Evolutionary conservation across 2,113 vertebrate species (phyloP), one percentile per base, ranked within the genome.

Genomic region (Trinectes maculatus): DNA sequence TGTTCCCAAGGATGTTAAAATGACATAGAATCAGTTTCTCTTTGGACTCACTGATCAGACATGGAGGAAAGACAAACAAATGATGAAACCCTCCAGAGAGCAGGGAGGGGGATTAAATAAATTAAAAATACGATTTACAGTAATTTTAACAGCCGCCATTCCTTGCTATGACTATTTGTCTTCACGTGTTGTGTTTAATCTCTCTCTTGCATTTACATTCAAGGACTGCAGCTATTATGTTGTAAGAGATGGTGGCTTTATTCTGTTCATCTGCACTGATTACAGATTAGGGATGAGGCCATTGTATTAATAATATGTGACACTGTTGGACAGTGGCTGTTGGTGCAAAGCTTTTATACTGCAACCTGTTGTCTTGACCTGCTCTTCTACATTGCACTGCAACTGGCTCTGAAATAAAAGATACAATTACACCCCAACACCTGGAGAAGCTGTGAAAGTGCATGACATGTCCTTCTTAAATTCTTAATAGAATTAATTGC

Each of bases 381-480:
- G 22, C 62, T 47, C 12, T 63, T 65, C 36, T 71, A 66, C 64
- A 72, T 72, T 80, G 73, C 68, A 77, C 64, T 81, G 70, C 39
- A 52, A 74, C 48, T 70, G 31, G 57, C 29, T 75, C 29, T 67
- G 71, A 77, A 87, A 86, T 84, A 85, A 89, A 88, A 48, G 1
- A 74, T 29, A 24, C 36, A 2, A 62, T 25, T 26, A 53, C 1
- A 53, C 15, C 40, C 47, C 37, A 36, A 46, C 18, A n/a, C 57
- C 31, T 51, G 56, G 5, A 65, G 55, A 69, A 1, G 4, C 9
- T 64, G 25, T 77, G 26, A 63, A 61, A 77, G 46, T 56, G 39
- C n/a, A 69, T 46, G 52, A 59, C 9, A 25, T 63, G 13, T 56
- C 22, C 36, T 53, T 59, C 69, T 71, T 64, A 40, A 63, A 59